Evolutionary conservation across 2,888 invertebrate genomes (phyloP).

Genomic region (Prosopocoilus inquinatus): DNA sequence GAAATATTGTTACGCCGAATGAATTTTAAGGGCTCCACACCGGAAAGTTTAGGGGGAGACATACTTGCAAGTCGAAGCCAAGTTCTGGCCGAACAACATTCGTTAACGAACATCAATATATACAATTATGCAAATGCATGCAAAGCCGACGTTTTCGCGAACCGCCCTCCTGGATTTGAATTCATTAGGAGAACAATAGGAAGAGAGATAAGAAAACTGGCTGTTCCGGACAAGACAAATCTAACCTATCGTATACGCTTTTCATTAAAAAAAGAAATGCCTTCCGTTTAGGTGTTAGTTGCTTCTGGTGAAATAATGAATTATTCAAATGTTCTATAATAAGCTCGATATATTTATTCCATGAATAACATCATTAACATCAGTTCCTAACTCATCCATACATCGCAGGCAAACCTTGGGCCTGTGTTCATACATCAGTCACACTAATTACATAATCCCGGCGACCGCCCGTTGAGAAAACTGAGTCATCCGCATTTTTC

Average conservation of each 20-base stretch:
- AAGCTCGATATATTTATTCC: too few relatives aligned
- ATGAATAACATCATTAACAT: too few relatives aligned
- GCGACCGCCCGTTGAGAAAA: too few relatives aligned
- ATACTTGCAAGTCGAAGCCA: neutral
- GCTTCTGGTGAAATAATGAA: too few relatives aligned
- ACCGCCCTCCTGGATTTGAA: slow-evolving; percentile 49
- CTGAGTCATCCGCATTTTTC: too few relatives aligned
- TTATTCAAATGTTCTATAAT: too few relatives aligned
- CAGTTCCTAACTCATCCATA: too few relatives aligned
- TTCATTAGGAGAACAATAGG: slow-evolving; percentile 50
- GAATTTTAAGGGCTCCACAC: slow-evolving; percentile 20
- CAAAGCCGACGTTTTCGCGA: slow-evolving; percentile 49
- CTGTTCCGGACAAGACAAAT: slow-evolving; percentile 29
- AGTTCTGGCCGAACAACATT: slow-evolving; percentile 31
- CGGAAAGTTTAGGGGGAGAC: slow-evolving; percentile 22
- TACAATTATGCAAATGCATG: slow-evolving; percentile 52
- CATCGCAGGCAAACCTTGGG: too few relatives aligned
- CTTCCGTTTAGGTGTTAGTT: too few relatives aligned
- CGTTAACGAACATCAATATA: slow-evolving; percentile 53
- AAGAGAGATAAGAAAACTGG: slow-evolving; percentile 48
- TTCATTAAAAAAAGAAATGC: too few relatives aligned
- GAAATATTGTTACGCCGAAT: slow-evolving; percentile 40
- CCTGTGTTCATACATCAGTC: too few relatives aligned
- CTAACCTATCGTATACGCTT: neutral
- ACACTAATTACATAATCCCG: too few relatives aligned